Percentiles rank a stretch among this genome's conserved stretches.
These are phyloP conservation scores for Clitarchus hookeri DNA, from an alignment of 2,888 invertebrate species.

Conservation along the genomic window DNA sequence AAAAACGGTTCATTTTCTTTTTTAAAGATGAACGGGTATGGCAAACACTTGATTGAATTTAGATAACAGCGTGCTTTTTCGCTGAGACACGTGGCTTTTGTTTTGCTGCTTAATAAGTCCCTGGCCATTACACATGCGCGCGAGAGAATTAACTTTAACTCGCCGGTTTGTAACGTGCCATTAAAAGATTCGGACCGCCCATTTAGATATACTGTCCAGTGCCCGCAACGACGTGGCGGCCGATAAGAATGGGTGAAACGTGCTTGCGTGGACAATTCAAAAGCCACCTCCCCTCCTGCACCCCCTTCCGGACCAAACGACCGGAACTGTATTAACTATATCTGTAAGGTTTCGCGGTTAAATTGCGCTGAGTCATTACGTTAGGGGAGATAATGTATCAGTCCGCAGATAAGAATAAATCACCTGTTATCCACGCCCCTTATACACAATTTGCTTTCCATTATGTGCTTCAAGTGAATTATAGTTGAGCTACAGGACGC, in stretches of 20 bases:
- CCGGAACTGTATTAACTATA: background rate
- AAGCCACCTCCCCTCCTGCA: background rate
- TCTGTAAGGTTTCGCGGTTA: background rate
- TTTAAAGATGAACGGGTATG: too few relatives aligned
- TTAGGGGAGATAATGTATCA: background rate
- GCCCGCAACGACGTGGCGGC: background rate
- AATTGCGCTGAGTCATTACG: background rate
- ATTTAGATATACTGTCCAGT: background rate
- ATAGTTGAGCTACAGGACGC: background rate
- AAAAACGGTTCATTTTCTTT: too few relatives aligned
- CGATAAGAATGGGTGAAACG: background rate
- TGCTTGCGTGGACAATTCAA: background rate
- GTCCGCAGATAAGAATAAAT: conserved; percentile 1
- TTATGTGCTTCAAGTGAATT: background rate
- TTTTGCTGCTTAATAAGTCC: background rate
- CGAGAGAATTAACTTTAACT: background rate
- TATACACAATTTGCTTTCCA: background rate
- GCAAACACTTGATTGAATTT: background rate
- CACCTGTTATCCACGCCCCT: background rate
- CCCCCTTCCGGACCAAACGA: too few relatives aligned
- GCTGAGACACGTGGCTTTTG: background rate
- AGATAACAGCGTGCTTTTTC: background rate
- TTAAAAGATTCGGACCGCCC: background rate
- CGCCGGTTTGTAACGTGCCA: background rate
- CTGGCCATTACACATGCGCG: background rate